These are phyloP conservation scores for Myotis planiceps DNA, from an alignment of 2,797 vertebrate species.

Conservation along the genomic window DNA sequence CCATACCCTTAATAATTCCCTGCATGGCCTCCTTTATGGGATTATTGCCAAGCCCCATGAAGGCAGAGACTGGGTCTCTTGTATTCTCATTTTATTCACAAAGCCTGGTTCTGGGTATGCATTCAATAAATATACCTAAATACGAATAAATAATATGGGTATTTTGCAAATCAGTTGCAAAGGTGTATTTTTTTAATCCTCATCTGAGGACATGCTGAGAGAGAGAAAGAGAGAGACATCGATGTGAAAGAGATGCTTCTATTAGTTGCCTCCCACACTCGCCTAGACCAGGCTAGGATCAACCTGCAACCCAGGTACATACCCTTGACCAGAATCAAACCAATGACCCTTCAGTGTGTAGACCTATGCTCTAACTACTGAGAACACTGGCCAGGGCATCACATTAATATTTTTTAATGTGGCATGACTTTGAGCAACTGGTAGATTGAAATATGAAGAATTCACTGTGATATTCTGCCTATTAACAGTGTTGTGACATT, in stretches of 20 bases:
- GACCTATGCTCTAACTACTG: no score
- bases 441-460: background rate
- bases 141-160: slow-evolving; percentile 1
- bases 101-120: background rate
- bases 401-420: slow-evolving; percentile 14
- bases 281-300: background rate
- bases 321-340: background rate
- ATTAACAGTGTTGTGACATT: background rate
- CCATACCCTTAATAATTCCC: background rate
- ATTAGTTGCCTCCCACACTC: background rate
- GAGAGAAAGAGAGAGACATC: background rate
- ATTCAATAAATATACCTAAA: slow-evolving; percentile 13
- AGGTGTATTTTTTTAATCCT: background rate
- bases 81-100: background rate
- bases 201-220: background rate
- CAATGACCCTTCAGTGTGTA: background rate
- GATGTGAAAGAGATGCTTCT: no score
- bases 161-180: slow-evolving; percentile 31
- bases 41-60: background rate
- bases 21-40: background rate
- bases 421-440: background rate
- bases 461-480: background rate
- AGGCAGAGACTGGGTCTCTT: background rate
- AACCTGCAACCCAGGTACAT: background rate
- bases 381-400: no score